Base-by-base conservation (phyloP, 2,113 vertebrate species). In the Morone saxatilis region DNA sequence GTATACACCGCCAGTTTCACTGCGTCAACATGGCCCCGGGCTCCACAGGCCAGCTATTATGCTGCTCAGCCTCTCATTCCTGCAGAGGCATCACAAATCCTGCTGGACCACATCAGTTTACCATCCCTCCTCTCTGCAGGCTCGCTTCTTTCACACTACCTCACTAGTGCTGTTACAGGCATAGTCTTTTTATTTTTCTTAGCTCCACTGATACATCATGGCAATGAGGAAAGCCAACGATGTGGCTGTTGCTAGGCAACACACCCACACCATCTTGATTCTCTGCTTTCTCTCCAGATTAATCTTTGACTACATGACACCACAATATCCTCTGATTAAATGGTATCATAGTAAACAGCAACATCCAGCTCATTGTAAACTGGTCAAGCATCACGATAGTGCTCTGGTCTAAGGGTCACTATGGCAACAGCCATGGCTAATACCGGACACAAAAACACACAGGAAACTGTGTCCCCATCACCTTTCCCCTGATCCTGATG, bases 171-270 rank as follows among this genome's bases (percentile, higher is more conserved):
- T 80, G 20, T 43, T 48, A 47, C 47, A 79, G 54, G 40, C 47
- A 70, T 5, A 57, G 8, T 51, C 36, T 0, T 62, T 48, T 71
- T 31, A 12, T 38, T 71, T 65, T 51, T 76, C 47, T 56, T 47
- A 51, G 68, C 53, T 78, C 53, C 68, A 53, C 71, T 80, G 51
- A 80, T 72, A 63, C 66, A 56, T 80, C 72, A 67, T 63, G 65
- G 63, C 19, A 45, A 76, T 69, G 61, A 90, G 63, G n/a, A 48
- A 80, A 83, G 65, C 78, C 79, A 71, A 74, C 31, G 45, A 88
- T 85, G 74, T 63, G 76, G 78, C 84, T 93, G 94, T 95, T 94
- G 94, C 95, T 93, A 88, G 76, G 94, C 91, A 87, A 95, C 94
- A 91, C 80, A 74, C 82, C 88, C 75, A 89, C 90, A 91, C 68